These are phyloP conservation scores for Drosophila nigrodunni DNA, from an alignment of 1,140 invertebrate species.

Conservation along the genomic window DNA sequence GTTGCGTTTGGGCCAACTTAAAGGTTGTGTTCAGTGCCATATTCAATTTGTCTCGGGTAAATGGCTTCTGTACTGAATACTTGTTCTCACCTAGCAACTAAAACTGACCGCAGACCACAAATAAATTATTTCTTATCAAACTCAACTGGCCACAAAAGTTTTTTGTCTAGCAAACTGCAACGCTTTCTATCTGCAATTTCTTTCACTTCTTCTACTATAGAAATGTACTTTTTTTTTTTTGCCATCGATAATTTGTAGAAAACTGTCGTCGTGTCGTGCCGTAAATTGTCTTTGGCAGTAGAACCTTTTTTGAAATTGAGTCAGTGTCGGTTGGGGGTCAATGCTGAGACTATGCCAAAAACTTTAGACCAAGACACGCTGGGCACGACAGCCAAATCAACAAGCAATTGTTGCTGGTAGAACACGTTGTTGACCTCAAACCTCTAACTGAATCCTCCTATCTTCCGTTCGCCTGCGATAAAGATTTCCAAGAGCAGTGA, in stretches of 20 bases:
- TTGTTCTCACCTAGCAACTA: slow-evolving; percentile 52
- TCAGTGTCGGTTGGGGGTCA: slow-evolving; percentile 30
- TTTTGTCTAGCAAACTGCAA: slow-evolving; percentile 50
- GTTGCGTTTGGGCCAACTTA: slow-evolving; percentile 23
- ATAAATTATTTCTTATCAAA: slow-evolving; percentile 82
- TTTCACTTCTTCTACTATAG: slow-evolving; percentile 22
- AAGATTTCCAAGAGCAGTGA: slow-evolving; percentile 40
- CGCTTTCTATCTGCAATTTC: slow-evolving; percentile 44
- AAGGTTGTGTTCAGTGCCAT: slow-evolving; percentile 5
- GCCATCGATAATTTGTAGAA: slow-evolving; percentile 77
- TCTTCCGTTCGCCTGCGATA: slow-evolving; percentile 21
- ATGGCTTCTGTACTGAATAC: slow-evolving; percentile 13
- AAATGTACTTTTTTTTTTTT: slow-evolving; percentile 41
- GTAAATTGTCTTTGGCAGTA: slow-evolving; percentile 79
- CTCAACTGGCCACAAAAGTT: slow-evolving; percentile 74
- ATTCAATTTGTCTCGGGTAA: slow-evolving; percentile 55
- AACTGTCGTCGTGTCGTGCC: slow-evolving; percentile 65
- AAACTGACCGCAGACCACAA: slow-evolving; percentile 61
- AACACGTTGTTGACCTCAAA: slow-evolving; percentile 54
- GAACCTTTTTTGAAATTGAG: slow-evolving; percentile 21
- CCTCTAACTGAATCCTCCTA: slow-evolving; percentile 6
- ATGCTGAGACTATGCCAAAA: slow-evolving; percentile 55
- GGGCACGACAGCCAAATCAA: slow-evolving; percentile 68
- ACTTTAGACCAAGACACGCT: slow-evolving; percentile 59
- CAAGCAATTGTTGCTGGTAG: slow-evolving; percentile 80